phyloP scores from a whole-genome alignment of 2,797 vertebrate genomes.

The Cottoperca gobio region DNA sequence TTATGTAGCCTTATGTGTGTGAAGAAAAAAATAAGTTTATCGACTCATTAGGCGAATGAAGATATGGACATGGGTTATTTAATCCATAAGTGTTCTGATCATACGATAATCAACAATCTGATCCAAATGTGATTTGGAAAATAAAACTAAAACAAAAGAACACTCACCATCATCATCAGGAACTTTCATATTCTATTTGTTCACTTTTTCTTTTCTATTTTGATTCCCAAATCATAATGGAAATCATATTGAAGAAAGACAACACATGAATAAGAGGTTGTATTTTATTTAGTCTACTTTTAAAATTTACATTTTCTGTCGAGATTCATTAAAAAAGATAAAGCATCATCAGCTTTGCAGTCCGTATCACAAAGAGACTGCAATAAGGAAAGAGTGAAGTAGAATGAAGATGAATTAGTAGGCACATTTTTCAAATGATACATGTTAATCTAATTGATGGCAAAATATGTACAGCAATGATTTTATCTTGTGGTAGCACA shows the following conservation, averaged over 20 bases:
- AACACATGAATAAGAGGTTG: constrained; percentile 62
- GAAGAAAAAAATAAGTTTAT: too few relatives aligned
- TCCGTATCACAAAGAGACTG: constrained; percentile 74
- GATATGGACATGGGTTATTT: neutral
- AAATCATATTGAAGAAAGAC: constrained; percentile 19
- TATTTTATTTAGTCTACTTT: constrained; percentile 87
- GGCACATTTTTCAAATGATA: constrained; percentile 81
- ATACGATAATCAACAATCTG: neutral
- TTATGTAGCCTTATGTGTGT: too few relatives aligned
- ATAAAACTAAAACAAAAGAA: neutral
- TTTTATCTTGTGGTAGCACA: constrained; percentile 72
- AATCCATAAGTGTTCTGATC: neutral
- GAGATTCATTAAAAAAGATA: constrained; percentile 87
- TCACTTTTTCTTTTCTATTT: neutral
- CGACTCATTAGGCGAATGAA: neutral
- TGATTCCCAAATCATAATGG: neutral
- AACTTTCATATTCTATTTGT: neutral
- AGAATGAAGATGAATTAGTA: constrained; percentile 78
- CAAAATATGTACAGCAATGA: constrained; percentile 85
- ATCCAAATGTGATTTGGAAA: neutral
- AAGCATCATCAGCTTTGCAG: constrained; percentile 81
- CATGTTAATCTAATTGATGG: constrained; percentile 76
- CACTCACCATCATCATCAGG: neutral
- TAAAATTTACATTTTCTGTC: constrained; percentile 85
- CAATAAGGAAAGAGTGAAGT: constrained; percentile 69